Percentiles rank a stretch among this genome's conserved stretches.
Evolutionary conservation across 1,140 invertebrate species (phyloP).

Genomic region (Paralvinella palmiformis): DNA sequence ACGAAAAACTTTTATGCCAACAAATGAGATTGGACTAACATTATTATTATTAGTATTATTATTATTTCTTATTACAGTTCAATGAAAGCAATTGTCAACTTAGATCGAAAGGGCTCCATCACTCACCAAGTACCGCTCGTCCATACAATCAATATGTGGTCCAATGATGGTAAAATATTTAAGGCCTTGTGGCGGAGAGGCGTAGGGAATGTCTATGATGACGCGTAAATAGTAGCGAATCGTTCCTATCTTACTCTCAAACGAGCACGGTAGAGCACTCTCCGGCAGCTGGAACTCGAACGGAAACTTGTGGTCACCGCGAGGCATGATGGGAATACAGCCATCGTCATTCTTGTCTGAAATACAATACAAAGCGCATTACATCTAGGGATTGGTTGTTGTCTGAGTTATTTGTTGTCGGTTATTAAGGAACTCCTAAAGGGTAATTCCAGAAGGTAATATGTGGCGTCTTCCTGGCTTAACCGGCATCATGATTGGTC

Average conservation of each 20-base stretch:
- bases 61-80: no score
- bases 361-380: conserved; percentile 19
- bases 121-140: conserved; percentile 73
- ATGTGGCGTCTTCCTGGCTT: no score
- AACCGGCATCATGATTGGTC: no score
- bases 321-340: conserved; percentile 67
- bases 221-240: conserved; percentile 75
- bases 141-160: conserved; percentile 80
- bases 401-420: no score
- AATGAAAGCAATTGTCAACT: no score
- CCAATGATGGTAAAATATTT: conserved; percentile 81
- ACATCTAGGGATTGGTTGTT: no score
- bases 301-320: conserved; percentile 69
- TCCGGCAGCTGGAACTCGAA: conserved; percentile 75
- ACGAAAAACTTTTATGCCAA: no score
- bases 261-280: conserved; percentile 70
- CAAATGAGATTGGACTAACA: no score
- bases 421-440: no score
- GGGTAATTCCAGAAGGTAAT: no score
- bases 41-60: no score
- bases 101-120: no score
- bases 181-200: conserved; percentile 75
- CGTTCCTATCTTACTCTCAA: conserved; percentile 71
- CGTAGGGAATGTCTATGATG: conserved; percentile 75
- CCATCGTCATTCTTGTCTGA: conserved; percentile 62